phyloP scores from a whole-genome alignment of 2,797 vertebrate genomes.

The Podarcis siculus region DNA sequence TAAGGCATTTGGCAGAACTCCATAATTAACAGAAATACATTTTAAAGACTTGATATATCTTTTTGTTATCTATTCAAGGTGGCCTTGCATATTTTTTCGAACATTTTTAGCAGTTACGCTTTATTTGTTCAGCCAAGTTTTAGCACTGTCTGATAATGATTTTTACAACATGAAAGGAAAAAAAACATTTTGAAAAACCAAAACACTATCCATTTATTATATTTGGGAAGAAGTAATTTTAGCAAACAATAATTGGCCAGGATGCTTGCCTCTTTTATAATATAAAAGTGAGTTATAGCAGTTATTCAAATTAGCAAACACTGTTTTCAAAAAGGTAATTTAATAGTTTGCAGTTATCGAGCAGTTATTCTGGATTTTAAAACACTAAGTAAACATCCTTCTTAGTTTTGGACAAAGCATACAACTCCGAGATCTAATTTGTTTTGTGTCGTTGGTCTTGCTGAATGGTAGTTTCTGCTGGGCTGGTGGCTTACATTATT shows the following conservation, averaged over 20 bases:
- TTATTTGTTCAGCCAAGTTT: slow-evolving; percentile 62
- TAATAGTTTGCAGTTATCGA: slow-evolving; percentile 48
- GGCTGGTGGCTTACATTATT: slow-evolving; percentile 66
- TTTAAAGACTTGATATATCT: slow-evolving; percentile 52
- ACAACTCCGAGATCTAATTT: slow-evolving; percentile 74
- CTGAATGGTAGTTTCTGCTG: slow-evolving; percentile 80
- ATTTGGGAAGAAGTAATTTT: slow-evolving; percentile 68
- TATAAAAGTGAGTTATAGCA: slow-evolving; percentile 57
- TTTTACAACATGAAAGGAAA: slow-evolving; percentile 53
- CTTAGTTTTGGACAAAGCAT: slow-evolving; percentile 66
- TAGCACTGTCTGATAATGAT: slow-evolving; percentile 48
- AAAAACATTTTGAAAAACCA: slow-evolving; percentile 61
- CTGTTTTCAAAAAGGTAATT: slow-evolving; percentile 61
- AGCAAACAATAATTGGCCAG: slow-evolving; percentile 65
- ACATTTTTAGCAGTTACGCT: slow-evolving; percentile 69
- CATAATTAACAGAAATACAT: slow-evolving; percentile 38
- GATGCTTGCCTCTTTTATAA: slow-evolving; percentile 43
- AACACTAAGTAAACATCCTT: slow-evolving; percentile 70
- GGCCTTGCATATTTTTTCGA: slow-evolving; percentile 62
- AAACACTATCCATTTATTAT: slow-evolving; percentile 63
- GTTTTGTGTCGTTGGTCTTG: slow-evolving; percentile 77
- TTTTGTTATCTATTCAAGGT: slow-evolving; percentile 31
- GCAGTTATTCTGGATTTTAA: slow-evolving; percentile 66
- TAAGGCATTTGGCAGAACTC: slow-evolving; percentile 43
- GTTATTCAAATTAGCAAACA: slow-evolving; percentile 61